Evolutionary conservation across 2,113 vertebrate species (phyloP).

Genomic region (Tamias sibiricus): DNA sequence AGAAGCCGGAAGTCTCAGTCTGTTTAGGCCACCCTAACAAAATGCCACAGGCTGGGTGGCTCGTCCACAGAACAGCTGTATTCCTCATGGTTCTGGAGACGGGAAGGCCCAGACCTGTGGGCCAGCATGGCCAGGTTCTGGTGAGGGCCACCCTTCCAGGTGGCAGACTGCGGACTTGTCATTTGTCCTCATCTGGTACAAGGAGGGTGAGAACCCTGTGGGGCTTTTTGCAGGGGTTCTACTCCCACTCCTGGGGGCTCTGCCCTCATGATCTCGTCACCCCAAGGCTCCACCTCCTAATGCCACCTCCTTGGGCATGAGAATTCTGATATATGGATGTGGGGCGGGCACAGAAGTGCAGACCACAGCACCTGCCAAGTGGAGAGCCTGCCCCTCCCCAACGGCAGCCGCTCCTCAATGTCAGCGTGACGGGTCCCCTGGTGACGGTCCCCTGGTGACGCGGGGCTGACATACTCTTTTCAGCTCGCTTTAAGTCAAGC

Average conservation of each 20-base stretch:
- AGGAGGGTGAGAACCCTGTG: neutral
- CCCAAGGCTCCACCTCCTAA: neutral
- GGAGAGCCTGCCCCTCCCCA: no score
- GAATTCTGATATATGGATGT: neutral
- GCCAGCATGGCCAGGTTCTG: neutral
- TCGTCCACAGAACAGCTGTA: neutral
- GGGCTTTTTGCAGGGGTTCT: neutral
- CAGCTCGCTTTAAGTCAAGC: neutral
- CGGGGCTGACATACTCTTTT: neutral
- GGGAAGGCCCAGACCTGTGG: neutral
- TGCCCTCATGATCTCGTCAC: neutral
- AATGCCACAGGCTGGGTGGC: no score
- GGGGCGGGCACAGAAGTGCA: neutral
- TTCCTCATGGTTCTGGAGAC: neutral
- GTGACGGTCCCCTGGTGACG: no score
- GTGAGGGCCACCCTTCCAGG: neutral
- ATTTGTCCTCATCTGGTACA: neutral
- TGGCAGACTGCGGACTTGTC: neutral
- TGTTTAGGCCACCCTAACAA: neutral
- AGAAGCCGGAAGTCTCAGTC: neutral
- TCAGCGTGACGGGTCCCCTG: neutral
- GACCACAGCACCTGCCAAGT: neutral
- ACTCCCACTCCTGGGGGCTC: neutral
- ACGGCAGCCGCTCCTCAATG: neutral
- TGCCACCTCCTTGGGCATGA: neutral